Conservation (phyloP, 2,113 vertebrate species). For the Microtus ochrogaster region DNA sequence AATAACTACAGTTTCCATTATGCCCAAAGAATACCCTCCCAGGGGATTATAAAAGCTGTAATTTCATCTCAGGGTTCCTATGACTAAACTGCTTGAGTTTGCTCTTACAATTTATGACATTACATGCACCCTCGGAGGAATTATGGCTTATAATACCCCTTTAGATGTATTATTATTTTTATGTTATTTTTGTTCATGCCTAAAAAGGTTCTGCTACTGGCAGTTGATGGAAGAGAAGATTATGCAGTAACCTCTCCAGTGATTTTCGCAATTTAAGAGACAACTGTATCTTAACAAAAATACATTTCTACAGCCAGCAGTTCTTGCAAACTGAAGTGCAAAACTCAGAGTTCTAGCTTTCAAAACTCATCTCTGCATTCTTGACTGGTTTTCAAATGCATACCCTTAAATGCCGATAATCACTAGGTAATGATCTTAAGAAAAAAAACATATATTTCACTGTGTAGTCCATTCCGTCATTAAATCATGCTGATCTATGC, state of each 20-base stretch:
- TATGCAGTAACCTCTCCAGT: conserved; percentile 70
- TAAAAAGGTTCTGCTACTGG: conserved; percentile 72
- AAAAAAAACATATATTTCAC: neutral
- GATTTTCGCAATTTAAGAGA: conserved; percentile 78
- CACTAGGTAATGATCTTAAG: neutral
- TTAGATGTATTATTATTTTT: conserved; percentile 81
- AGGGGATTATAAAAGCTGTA: conserved; percentile 78
- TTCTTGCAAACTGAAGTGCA: conserved; percentile 19
- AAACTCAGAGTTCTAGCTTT: conserved; percentile 49
- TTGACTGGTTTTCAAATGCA: conserved; percentile 6
- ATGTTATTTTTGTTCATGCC: conserved; percentile 79
- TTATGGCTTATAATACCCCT: conserved; percentile 69
- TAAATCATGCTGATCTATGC: neutral
- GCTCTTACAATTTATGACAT: conserved; percentile 70
- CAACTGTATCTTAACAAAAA: conserved; percentile 76
- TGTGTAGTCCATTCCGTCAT: conserved; percentile 16
- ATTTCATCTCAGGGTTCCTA: conserved; percentile 78
- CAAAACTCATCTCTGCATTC: neutral
- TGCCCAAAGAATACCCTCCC: conserved; percentile 75
- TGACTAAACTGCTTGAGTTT: conserved; percentile 76
- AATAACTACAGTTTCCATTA: conserved; percentile 67
- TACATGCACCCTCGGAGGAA: conserved; percentile 69
- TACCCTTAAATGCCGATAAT: neutral
- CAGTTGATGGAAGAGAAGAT: conserved; percentile 72
- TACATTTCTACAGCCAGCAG: conserved; percentile 28